Evolutionary conservation across 53 echinoderm and acorn worm species (phyloP).

Genomic region (Holothuria leucospilota): DNA sequence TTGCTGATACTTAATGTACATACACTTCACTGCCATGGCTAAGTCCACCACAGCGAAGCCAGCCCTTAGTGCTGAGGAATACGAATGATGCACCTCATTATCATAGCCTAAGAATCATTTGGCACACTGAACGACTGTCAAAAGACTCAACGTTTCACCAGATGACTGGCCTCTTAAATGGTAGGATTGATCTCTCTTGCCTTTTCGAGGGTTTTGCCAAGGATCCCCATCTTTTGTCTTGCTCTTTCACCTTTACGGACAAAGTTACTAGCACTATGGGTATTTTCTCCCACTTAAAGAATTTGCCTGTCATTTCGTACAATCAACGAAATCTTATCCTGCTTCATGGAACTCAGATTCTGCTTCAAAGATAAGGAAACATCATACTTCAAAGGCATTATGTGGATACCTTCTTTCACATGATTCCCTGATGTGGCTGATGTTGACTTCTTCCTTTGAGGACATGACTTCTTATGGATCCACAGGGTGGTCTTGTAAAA

Average conservation of each 20-base stretch:
- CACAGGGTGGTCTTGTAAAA: background rate
- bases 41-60: slow-evolving; percentile 58
- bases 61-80: slow-evolving; percentile 48
- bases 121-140: slow-evolving; percentile 15
- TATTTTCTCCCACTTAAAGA: slow-evolving; percentile 42
- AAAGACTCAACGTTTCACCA: slow-evolving; percentile 31
- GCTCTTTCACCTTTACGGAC: background rate
- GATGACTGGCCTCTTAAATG: slow-evolving; percentile 38
- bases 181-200: slow-evolving; percentile 15
- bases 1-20: slow-evolving; percentile 18
- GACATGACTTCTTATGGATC: slow-evolving; percentile 51
- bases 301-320: slow-evolving; percentile 58
- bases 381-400: background rate
- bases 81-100: slow-evolving; percentile 12
- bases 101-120: slow-evolving; percentile 48
- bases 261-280: slow-evolving; percentile 39
- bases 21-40: slow-evolving; percentile 40
- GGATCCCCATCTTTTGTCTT: slow-evolving; percentile 41
- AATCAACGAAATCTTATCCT: slow-evolving; percentile 47
- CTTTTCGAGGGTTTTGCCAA: slow-evolving; percentile 36
- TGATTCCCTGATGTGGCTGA: background rate
- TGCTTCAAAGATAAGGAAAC: background rate
- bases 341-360: slow-evolving; percentile 23
- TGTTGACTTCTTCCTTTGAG: background rate
- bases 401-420: slow-evolving; percentile 4